Evolutionary conservation across 1,140 invertebrate species (phyloP), one percentile per base, ranked within the genome.

Genomic region (Rhopalosiphum maidis): DNA sequence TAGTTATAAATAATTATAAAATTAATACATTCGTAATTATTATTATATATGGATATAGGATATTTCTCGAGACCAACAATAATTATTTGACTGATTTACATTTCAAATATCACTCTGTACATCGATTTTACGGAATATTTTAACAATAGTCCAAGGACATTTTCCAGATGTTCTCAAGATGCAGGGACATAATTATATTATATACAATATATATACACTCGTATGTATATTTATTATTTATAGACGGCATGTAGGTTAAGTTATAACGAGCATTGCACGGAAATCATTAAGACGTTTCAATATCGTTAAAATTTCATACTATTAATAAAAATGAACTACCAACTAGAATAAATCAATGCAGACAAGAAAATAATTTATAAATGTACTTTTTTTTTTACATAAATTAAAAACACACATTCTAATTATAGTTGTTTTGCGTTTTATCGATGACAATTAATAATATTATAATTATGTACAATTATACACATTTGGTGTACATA

Each of bases 101-200:
- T 68, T 68, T 68, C 25, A 68, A 68, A 11, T 9, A 68, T 68
- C 60, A 68, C 30, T 8, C 22, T 37, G 35, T 83, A 83, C 22
- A 23, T 83, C 7, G n/a, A 83, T 83, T 83, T 83, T 83, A 41
- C 82, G 37, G 82, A 83, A 83, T 83, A 41, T 37, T 83, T 37
- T 83, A 83, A 83, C 82, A 83, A 83, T 83, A 83, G 82, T 83
- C 82, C 82, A 83, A 83, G 82, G 82, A 83, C 82, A 83, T 83
- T 83, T 41, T 83, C 82, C 82, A 83, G 82, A 83, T 83, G 82
- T 83, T 83, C 22, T 35, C 37, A 37, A 83, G 82, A 83, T 68
- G 30, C 60, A 68, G 60, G 37, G 82, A 83, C 82, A 83, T 15
- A 46, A 46, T 46, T 46, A 83, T 41, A 83, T 35, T 68, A 83